Evolutionary conservation across 2,888 invertebrate genomes (phyloP).

Genomic region (Esperia sulphurella): DNA sequence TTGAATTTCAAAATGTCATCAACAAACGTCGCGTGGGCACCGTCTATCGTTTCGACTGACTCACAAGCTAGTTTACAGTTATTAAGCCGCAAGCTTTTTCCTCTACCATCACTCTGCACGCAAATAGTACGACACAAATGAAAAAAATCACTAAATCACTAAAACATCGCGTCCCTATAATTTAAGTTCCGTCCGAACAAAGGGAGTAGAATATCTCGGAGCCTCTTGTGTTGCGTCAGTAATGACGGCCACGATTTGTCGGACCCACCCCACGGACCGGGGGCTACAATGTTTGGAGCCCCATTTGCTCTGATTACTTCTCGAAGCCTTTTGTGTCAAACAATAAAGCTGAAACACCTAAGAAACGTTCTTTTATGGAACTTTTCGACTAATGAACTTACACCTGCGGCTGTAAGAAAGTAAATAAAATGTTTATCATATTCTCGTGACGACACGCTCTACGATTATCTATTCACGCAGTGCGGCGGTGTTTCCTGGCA

Average conservation of each 20-base stretch:
- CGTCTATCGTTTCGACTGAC: constrained; percentile 30
- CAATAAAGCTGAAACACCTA: background rate
- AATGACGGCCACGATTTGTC: constrained; percentile 47
- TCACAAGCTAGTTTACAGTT: constrained; percentile 2
- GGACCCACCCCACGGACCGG: constrained; percentile 41
- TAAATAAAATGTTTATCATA: constrained; percentile 26
- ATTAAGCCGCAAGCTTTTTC: constrained; percentile 12
- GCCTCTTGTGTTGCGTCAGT: constrained; percentile 29
- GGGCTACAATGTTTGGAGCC: background rate
- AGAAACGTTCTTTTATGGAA: constrained; percentile 14
- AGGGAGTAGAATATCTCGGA: constrained; percentile 21
- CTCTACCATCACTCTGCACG: background rate
- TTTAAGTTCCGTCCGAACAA: constrained; percentile 30
- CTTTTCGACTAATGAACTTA: constrained; percentile 18
- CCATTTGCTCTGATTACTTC: constrained; percentile 20
- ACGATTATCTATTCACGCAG: constrained; percentile 50
- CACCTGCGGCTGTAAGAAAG: constrained; percentile 14
- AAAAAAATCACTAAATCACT: constrained; percentile 6
- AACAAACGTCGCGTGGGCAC: constrained; percentile 27
- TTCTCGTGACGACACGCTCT: constrained; percentile 26
- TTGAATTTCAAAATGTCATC: background rate
- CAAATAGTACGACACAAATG: constrained; percentile 2
- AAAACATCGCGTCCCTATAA: constrained; percentile 24
- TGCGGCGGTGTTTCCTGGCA: constrained; percentile 42
- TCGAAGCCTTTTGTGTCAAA: constrained; percentile 23